Conservation (phyloP, 2,113 vertebrate genomes). For the Porphyrio hochstetteri region DNA sequence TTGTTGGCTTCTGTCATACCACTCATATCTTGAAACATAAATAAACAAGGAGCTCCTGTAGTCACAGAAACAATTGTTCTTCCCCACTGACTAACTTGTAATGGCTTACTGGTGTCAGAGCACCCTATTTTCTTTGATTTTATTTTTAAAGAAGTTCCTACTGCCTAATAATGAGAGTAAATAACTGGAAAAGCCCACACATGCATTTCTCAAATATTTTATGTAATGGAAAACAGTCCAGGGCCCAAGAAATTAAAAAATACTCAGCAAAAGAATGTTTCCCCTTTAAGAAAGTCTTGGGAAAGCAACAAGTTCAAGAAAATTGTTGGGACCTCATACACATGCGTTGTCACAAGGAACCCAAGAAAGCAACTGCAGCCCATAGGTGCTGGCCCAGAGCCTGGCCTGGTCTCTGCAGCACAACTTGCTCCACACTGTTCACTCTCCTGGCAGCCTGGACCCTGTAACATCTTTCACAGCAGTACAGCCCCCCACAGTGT, state of each 20-base stretch:
- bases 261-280: neutral
- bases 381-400: neutral
- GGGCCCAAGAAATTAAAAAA: neutral
- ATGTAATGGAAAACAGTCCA: neutral
- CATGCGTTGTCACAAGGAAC: neutral
- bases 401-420: neutral
- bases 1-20: constrained; percentile 18
- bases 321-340: neutral
- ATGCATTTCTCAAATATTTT: constrained; percentile 51
- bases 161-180: neutral
- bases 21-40: neutral
- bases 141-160: neutral
- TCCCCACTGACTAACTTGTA: neutral
- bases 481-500: neutral
- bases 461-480: neutral
- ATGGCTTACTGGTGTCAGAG: neutral
- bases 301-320: constrained; percentile 25
- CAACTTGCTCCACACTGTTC: neutral
- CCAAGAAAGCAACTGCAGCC: neutral
- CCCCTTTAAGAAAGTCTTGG: neutral
- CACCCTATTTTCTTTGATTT: neutral
- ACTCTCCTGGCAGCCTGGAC: neutral
- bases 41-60: neutral
- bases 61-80: neutral
- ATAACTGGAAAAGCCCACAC: constrained; percentile 35